Base-by-base conservation (phyloP, 2,797 vertebrate species). In the Tapera naevia region DNA sequence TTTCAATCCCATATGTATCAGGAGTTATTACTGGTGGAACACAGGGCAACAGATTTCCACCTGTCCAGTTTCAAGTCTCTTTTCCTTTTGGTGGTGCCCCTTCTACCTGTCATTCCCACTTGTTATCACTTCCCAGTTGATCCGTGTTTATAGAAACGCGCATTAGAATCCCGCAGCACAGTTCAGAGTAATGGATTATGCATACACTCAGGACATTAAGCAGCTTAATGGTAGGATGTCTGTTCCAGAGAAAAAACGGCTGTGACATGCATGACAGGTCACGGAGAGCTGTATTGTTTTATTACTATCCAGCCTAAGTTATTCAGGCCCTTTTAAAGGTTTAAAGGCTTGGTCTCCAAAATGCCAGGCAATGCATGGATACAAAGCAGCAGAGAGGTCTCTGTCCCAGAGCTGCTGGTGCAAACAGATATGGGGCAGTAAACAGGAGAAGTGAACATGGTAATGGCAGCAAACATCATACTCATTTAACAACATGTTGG, bases 211-310 rank as follows among this genome's bases (percentile, higher is more conserved):
- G 83, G 84, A 43, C 4, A 7, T 21, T 90, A 94, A 94, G 94
- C 92, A 89, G 95, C 91, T 96, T 89, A 96, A 58, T 35, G 69
- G 72, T 4, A 66, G 69, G 74, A 85, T 58, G 86, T 76, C 91
- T 92, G 89, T 80, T 79, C 11, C 45, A 3, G 71, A 70, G 69
- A 72, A 50, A 62, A 76, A 51, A 43, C 79, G 43, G 56, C 95
- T 73, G 71, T 24, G 86, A 32, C 12, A 21, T 8, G 54, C 4
- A 3, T 16, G 75, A 30, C 89, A 75, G 70, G 76, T 54, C 92
- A 53, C 62, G 5, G 9, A 56, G 56, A 69, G 84, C 70, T n/a
- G 33, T 1, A 25, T 32, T 89, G 86, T 54, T 62, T 61, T 9
- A 33, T 10, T 30, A 8, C 65, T 50, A 51, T 27, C 60, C 54